Evolutionary conservation across 2,888 invertebrate species (phyloP), one percentile per base, ranked within the genome.

Genomic region (Cyclophora albipunctata): DNA sequence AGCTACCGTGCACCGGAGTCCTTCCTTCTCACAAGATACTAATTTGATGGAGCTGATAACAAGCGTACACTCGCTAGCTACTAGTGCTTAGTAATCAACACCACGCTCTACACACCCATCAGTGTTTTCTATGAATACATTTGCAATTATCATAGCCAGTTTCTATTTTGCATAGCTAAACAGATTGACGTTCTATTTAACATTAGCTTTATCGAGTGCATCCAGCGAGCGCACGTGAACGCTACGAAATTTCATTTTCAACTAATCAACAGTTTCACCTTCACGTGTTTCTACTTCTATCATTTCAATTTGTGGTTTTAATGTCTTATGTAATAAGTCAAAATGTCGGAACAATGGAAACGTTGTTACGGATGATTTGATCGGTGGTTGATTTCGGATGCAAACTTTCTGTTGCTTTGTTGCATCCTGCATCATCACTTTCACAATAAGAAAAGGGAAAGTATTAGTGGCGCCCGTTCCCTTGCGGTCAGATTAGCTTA

Each of bases 361-460:
- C 52, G 55, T 62, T 61, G 60, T 60, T 62, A 58, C 56, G 57
- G 61, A 66, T 68, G 62, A 65, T 66, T 68, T 63, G 61, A 65
- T 67, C 62, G 50, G 62, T 65, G 62, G 73, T 69, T 73, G 69
- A 71, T 73, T 74, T 77, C 67, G 71, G 75, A 80, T 81, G 78
- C 75, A 73, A 75, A 73, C 71, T 61, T 61, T 59, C 59, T 67
- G 71, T 74, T 72, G 73, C 75, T 77, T 75, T 76, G 78, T 84
- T 80, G 75, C 74, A 78, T 67, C 75, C 72, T 73, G 75, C 78
- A 83, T 86, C 84, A 84, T 84, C 86, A 82, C 87, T 88, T 88
- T 87, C 87, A 83, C 87, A 74, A 81, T 75, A 81, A 79, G 79
- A 84, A 86, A 87, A 85, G 84, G 83, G 87, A 87, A 88, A 87